These are phyloP conservation scores for Coenonympha arcania DNA, from an alignment of 2,888 invertebrate species.

Conservation along the genomic window DNA sequence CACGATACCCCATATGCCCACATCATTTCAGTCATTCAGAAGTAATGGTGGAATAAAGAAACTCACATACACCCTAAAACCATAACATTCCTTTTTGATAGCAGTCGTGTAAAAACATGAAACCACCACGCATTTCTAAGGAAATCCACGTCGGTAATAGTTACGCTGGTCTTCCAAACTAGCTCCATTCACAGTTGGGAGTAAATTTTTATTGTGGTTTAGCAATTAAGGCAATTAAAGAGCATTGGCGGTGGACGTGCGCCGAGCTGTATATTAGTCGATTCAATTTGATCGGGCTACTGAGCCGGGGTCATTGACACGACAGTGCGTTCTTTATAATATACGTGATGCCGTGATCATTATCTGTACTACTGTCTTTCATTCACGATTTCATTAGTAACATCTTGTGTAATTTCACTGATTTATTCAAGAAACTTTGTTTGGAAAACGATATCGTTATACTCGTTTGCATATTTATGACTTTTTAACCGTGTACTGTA, in stretches of 20 bases:
- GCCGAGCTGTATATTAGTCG: conserved; percentile 56
- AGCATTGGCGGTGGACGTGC: conserved; percentile 51
- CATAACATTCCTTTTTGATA: too few species aligned
- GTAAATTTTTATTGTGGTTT: conserved; percentile 16
- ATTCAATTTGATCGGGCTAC: conserved; percentile 62
- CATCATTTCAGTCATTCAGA: too few species aligned
- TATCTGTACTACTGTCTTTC: conserved; percentile 20
- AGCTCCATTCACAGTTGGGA: conserved; percentile 6
- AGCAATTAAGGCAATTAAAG: conserved; percentile 61
- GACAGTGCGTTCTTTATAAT: conserved; percentile 18
- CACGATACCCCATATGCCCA: too few species aligned
- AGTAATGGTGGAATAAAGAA: too few species aligned
- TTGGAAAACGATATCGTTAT: not conserved
- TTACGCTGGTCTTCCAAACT: not conserved
- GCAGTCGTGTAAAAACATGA: too few species aligned
- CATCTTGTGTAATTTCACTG: conserved; percentile 9
- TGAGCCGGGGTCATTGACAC: conserved; percentile 48
- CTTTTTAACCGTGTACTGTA: not conserved
- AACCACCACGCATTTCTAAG: not conserved
- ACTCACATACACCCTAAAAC: too few species aligned
- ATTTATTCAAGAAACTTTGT: conserved; percentile 4
- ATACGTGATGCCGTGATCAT: conserved; percentile 32
- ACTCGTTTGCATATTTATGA: not conserved
- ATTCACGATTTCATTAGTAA: conserved; percentile 17
- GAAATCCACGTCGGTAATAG: not conserved